Conservation (phyloP, 2,888 invertebrate species). For the Mythimna vitellina region DNA sequence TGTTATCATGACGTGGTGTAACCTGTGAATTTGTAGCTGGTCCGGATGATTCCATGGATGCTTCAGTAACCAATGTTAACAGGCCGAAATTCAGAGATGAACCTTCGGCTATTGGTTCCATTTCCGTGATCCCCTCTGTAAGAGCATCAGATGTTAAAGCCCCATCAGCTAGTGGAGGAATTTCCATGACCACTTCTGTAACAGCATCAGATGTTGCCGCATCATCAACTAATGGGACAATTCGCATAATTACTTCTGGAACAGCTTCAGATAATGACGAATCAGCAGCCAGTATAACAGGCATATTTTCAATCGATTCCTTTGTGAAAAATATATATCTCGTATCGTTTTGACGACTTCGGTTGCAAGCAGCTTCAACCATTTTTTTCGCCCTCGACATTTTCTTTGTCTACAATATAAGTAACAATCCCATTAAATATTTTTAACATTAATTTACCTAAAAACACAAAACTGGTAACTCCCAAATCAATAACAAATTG, state of each 20-base stretch:
- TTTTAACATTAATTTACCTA: constrained; percentile 34
- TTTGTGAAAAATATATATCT: constrained; percentile 15
- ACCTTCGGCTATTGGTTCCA: constrained; percentile 19
- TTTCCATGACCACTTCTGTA: too few relatives aligned
- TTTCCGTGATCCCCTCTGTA: not conserved
- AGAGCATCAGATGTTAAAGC: too few relatives aligned
- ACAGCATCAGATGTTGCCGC: too few relatives aligned
- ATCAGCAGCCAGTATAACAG: constrained; percentile 43
- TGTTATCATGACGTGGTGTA: constrained; percentile 37
- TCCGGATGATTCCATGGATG: constrained; percentile 37
- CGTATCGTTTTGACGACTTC: too few relatives aligned
- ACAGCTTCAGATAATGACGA: constrained; percentile 23
- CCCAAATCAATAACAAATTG: constrained; percentile 34
- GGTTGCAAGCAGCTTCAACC: too few relatives aligned
- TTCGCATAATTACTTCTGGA: constrained; percentile 16
- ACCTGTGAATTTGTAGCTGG: constrained; percentile 39
- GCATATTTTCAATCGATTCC: constrained; percentile 36
- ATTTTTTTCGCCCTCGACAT: too few relatives aligned
- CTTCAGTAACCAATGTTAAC: constrained; percentile 40
- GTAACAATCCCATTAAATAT: constrained; percentile 27
- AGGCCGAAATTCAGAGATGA: constrained; percentile 33
- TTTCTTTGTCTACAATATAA: too few relatives aligned
- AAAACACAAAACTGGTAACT: constrained; percentile 33
- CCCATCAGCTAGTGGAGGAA: too few relatives aligned
- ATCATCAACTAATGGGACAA: not conserved